Evolutionary conservation across 2,113 vertebrate species (phyloP), one percentile per base, ranked within the genome.

Genomic region (Nycticorax nycticorax): DNA sequence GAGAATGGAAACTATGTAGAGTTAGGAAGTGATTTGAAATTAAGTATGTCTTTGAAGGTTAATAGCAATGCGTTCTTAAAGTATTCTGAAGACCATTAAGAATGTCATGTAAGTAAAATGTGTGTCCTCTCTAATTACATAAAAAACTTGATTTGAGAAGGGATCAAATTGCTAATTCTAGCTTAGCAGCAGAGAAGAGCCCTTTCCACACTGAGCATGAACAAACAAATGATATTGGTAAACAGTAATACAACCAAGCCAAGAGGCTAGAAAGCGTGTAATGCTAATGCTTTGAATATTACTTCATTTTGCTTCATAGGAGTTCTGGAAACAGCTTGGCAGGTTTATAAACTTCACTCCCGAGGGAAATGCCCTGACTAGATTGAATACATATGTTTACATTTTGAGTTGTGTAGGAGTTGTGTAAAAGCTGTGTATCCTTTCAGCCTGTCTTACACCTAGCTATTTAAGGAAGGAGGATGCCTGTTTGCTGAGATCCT

Each of bases 141-240:
- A 35, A 28, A 41, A 30, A 50, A 79, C 23, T 79, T 43, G 4
- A 41, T 76, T 56, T 73, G 47, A 48, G n/a, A 79, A 59, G 26
- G 9, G 8, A 52, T 50, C 33, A n/a, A 52, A 88, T 32, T 79
- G 39, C 23, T 55, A 45, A 62, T 55, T 72, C n/a, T 75, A 8
- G 48, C 16, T 79, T 50, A 68, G 37, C 27, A 79, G 32, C 17
- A 47, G 0, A 27, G 12, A 12, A 47, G 27, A 69, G 10, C 12
- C 9, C 12, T 71, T 87, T 73, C 5, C 2, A 39, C 3, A 1
- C 5, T 33, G 26, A 88, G 30, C 0, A 0, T 22, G 35, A 66
- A 64, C 17, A 55, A 82, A 89, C 28, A 0, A 47, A 35, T 77
- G 2, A 6, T 71, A 24, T 10, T 63, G 18, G 7, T 52, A 64